Conservation (phyloP, 2,113 vertebrate genomes). For the Phaethornis superciliosus region DNA sequence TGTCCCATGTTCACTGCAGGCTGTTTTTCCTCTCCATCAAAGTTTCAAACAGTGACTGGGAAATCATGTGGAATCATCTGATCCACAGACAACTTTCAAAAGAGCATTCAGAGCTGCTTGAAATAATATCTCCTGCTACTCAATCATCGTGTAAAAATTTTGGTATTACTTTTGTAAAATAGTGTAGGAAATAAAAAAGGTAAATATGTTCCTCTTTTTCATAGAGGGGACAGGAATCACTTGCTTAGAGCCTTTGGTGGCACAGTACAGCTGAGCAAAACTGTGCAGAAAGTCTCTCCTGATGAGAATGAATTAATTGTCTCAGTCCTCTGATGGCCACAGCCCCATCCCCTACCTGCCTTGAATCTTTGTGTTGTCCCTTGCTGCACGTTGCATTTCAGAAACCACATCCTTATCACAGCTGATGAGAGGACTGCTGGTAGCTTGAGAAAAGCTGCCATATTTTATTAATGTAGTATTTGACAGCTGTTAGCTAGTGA, state of each 20-base stretch:
- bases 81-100: neutral
- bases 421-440: neutral
- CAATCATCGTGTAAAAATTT: neutral
- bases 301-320: neutral
- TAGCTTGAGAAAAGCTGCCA: slow-evolving; percentile 1
- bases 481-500: slow-evolving; percentile 74
- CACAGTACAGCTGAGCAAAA: neutral
- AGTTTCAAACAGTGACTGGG: neutral
- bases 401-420: neutral
- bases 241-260: neutral
- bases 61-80: slow-evolving; percentile 18
- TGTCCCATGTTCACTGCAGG: neutral
- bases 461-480: slow-evolving; percentile 68
- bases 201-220: fast-evolving
- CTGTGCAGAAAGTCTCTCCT: neutral
- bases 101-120: neutral
- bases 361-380: neutral
- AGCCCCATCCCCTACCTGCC: fast-evolving
- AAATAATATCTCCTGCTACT: neutral
- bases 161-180: neutral
- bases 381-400: neutral
- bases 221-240: neutral
- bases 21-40: neutral
- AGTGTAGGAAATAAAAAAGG: neutral
- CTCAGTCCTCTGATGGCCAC: neutral